Evolutionary conservation across 2,113 vertebrate species (phyloP).

Genomic region (Typhlomys cinereus): DNA sequence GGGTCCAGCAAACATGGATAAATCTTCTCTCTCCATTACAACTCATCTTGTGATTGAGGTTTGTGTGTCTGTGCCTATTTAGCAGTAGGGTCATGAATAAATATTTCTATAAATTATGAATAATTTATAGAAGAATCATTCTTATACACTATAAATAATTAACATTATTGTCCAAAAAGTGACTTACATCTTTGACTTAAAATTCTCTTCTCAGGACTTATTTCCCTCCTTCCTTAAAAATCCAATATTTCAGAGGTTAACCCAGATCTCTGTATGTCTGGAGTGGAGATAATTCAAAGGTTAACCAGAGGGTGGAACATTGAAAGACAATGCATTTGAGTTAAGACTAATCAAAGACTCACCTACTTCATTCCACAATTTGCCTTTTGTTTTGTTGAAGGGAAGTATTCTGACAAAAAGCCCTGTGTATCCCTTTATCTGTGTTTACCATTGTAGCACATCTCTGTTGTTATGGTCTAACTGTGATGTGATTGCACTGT

Average conservation of each 20-base stretch:
- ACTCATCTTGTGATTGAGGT: too few species aligned
- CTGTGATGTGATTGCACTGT: neutral
- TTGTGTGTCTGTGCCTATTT: too few species aligned
- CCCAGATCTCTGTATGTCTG: neutral
- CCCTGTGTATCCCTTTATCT: neutral
- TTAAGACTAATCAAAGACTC: neutral
- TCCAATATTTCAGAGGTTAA: neutral
- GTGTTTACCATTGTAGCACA: neutral
- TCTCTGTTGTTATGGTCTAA: neutral
- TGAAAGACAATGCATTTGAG: neutral
- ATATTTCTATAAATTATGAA: neutral
- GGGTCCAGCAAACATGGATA: too few species aligned
- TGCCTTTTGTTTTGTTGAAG: neutral
- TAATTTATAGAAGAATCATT: neutral
- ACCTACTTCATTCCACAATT: rapidly evolving
- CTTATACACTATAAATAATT: neutral
- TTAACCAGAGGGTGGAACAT: rapidly evolving
- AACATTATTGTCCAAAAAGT: too few species aligned
- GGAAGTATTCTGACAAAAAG: neutral
- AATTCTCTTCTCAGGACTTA: neutral
- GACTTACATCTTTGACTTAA: neutral
- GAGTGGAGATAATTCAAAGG: neutral
- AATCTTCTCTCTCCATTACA: too few species aligned
- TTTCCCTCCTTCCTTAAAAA: neutral
- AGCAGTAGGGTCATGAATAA: neutral